phyloP scores from a whole-genome alignment of 2,888 invertebrate genomes.

The Glyphotaelius pellucidus region DNA sequence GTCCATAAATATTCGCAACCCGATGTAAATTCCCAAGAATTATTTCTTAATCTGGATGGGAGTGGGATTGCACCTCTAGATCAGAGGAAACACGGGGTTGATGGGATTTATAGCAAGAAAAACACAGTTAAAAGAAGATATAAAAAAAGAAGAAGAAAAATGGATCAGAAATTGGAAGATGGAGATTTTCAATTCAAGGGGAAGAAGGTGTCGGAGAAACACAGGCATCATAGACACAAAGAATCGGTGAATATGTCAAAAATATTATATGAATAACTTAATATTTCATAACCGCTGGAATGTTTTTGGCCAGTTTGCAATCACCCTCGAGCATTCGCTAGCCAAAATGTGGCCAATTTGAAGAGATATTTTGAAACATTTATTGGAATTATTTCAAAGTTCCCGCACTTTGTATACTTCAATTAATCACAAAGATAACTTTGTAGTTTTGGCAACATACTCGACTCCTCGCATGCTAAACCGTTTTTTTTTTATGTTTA shows the following conservation, averaged over 20 bases:
- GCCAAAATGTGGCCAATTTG: too few relatives aligned
- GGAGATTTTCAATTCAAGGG: conserved; percentile 44
- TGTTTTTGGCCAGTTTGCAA: too few relatives aligned
- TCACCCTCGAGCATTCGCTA: too few relatives aligned
- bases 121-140: conserved; percentile 52
- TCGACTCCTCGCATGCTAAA: too few relatives aligned
- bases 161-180: conserved; percentile 46
- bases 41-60: conserved; percentile 28
- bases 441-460: too few relatives aligned
- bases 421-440: too few relatives aligned
- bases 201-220: conserved; percentile 49
- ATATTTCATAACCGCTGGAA: not conserved
- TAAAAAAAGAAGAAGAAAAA: conserved; percentile 61
- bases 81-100: not conserved
- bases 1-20: conserved; percentile 54
- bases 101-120: conserved; percentile 20
- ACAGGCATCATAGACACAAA: conserved; percentile 50
- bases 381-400: too few relatives aligned
- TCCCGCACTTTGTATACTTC: too few relatives aligned
- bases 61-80: not conserved
- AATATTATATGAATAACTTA: not conserved
- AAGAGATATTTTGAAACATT: too few relatives aligned
- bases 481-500: too few relatives aligned
- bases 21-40: conserved; percentile 41
- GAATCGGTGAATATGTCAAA: conserved; percentile 32